A percentile compares a stretch with the other conserved stretches of the same genome.
phyloP scores from a whole-genome alignment of 1,140 invertebrate genomes.

The Parapsyche elsis region DNA sequence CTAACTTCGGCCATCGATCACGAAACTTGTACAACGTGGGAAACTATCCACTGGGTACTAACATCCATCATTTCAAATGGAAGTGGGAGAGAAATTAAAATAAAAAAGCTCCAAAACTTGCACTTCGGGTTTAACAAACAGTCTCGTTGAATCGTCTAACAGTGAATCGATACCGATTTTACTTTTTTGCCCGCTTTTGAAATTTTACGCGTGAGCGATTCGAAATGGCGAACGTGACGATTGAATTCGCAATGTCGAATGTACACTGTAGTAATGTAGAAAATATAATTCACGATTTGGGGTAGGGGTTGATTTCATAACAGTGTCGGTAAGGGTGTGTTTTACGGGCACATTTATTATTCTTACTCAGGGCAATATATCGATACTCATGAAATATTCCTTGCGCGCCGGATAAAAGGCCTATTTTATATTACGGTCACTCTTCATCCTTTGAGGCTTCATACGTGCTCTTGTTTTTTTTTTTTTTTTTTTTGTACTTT shows the following conservation, averaged over 20 bases:
- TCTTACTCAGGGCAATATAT: conserved; percentile 15
- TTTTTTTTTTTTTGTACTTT: background rate
- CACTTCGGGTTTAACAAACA: no score
- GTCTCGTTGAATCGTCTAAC: no score
- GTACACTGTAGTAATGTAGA: background rate
- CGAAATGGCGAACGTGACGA: background rate
- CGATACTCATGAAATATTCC: conserved; percentile 31
- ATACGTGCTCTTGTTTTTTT: conserved; percentile 21
- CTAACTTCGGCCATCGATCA: conserved; percentile 27
- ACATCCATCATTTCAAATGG: conserved; percentile 6
- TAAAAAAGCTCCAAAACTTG: background rate
- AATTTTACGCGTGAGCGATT: background rate
- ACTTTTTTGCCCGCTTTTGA: background rate
- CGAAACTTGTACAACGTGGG: background rate
- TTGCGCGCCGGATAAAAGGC: background rate
- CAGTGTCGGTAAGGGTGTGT: conserved; percentile 7
- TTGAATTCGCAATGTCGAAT: conserved; percentile 8
- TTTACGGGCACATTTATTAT: conserved; percentile 26
- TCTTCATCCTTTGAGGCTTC: conserved; percentile 23
- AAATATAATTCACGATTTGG: background rate
- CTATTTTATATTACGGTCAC: conserved; percentile 32
- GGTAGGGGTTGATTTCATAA: conserved; percentile 4
- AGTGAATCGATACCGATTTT: background rate
- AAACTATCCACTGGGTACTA: conserved; percentile 2
- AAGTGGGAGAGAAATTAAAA: background rate